Base-by-base conservation (phyloP, 2,797 vertebrate species). In the Pelochelys cantorii region DNA sequence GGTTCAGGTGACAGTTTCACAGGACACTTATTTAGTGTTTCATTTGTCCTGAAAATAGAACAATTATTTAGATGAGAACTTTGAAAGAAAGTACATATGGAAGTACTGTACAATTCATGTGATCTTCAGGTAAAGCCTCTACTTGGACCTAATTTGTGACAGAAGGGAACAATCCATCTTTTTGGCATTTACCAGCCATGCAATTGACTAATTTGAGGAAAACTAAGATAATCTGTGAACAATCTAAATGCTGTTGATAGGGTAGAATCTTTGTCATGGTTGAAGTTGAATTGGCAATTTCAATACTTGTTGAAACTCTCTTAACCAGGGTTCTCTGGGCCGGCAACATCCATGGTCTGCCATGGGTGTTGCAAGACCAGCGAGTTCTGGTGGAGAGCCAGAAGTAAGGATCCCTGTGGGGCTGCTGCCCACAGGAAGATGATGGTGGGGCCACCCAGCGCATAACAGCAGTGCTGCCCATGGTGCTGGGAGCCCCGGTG, bases 1-100 rank as follows among this genome's bases (percentile, higher is more conserved):
- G 79, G 17, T 94, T 97, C 89, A 84, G 54, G 18, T 89, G 81
- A 29, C 52, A 90, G 80, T 79, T 88, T 79, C 96, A 87, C 4
- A 81, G 88, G 55, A 93, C 53, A 81, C 93, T 94, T 84, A 92
- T 95, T 92, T 95, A 94, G 53, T 84, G 84, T 71, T 92, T 95
- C 62, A 71, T 91, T 79, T 93, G 57, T 88, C 78, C 5, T 86
- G n/a, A 95, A 97, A 97, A 94, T 77, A 89, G 34, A 84, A 62
- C 31, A 87, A 82, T 55, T 79, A 90, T 90, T 90, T 88, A 54
- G 74, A 86, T 53, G 15, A 87, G 55, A 94, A 62, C 15, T 57
- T 79, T 10, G 56, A 88, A n/a, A 60, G 74, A 78, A 3, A 80
- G 81, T 84, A 59, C 9, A 91, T 91, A 90, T 68, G 54, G 71